phyloP scores from a whole-genome alignment of 37 sponge, comb jelly and placozoan genomes.

The Mnemiopsis leidyi region DNA sequence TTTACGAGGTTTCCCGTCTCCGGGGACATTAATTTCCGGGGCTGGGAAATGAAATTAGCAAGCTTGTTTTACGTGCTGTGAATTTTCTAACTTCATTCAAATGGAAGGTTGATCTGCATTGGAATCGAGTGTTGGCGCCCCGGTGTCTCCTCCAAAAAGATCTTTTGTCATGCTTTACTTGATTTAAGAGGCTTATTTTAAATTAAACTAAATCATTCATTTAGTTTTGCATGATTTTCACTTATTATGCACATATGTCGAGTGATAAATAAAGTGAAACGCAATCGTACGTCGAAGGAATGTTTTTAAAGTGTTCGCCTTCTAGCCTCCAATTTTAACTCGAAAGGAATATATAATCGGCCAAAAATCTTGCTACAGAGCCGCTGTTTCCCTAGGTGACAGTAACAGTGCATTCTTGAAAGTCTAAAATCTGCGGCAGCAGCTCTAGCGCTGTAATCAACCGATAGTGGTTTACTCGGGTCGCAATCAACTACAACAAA shows the following conservation, averaged over 20 bases:
- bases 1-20: neutral
- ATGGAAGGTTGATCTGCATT: slow-evolving; percentile 1
- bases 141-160: slow-evolving; percentile 7
- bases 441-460: too few relatives aligned
- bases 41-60: neutral
- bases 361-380: neutral
- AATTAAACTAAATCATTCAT: slow-evolving; percentile 63
- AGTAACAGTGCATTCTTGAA: neutral
- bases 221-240: slow-evolving; percentile 63
- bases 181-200: slow-evolving; percentile 61
- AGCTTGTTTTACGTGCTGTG: neutral
- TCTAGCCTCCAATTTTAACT: neutral
- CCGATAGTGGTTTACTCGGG: too few relatives aligned
- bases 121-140: slow-evolving; percentile 51
- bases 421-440: neutral
- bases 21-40: neutral
- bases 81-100: neutral
- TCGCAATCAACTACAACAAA: neutral
- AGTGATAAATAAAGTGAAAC: slow-evolving; percentile 58
- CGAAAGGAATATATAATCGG: neutral
- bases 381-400: neutral
- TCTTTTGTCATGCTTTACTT: slow-evolving; percentile 59
- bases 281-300: neutral
- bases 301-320: neutral
- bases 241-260: slow-evolving; percentile 55